Evolutionary conservation across 2,797 vertebrate genomes (phyloP).

Genomic region (Tauraco hartlaubi): DNA sequence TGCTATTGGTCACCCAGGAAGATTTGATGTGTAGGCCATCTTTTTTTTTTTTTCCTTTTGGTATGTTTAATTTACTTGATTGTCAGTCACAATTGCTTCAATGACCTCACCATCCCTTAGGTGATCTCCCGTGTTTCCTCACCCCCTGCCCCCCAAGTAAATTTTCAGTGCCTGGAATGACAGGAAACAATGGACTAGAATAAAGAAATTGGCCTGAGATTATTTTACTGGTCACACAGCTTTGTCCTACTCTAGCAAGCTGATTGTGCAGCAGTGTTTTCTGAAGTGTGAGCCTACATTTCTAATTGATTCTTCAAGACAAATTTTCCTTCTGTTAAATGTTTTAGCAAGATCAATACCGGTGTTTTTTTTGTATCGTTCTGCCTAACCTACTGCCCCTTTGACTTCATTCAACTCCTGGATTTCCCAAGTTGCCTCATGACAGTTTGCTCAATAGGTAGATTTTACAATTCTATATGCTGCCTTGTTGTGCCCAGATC

Average conservation of each 20-base stretch:
- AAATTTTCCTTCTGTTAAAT: background rate
- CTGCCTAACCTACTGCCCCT: background rate
- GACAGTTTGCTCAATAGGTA: background rate
- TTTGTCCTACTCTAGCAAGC: background rate
- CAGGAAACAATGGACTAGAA: background rate
- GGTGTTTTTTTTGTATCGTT: background rate
- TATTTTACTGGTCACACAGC: background rate
- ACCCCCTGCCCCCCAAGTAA: background rate
- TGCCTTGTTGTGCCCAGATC: background rate
- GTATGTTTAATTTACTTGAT: background rate
- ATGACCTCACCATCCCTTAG: background rate
- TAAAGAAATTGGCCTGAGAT: background rate
- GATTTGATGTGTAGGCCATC: background rate
- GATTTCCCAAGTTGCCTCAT: background rate
- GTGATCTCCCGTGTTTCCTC: background rate
- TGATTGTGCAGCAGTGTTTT: background rate
- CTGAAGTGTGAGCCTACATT: background rate
- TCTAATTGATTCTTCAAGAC: background rate
- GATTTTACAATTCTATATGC: accelerated
- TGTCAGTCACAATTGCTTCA: background rate
- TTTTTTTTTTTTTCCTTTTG: background rate
- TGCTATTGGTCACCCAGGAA: background rate
- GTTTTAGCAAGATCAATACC: background rate
- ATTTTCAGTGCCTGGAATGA: background rate
- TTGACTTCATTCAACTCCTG: background rate